A percentile compares a stretch with the other conserved stretches of the same genome.
phyloP scores from a whole-genome alignment of 2,797 vertebrate genomes.

The Pangasius krempfi region DNA sequence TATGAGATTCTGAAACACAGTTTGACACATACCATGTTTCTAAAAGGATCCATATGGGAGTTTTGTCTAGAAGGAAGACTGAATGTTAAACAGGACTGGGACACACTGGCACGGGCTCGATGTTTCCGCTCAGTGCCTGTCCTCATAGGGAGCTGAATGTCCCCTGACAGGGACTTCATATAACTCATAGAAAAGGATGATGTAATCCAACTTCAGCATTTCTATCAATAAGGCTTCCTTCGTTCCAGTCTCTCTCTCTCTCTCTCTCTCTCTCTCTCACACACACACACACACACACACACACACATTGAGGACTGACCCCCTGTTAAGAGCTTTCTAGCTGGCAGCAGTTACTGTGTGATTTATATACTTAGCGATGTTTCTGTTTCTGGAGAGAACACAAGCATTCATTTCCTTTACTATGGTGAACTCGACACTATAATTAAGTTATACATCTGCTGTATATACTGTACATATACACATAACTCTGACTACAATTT shows the following conservation, averaged over 20 bases:
- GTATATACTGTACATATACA: constrained; percentile 12
- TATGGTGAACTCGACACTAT: constrained; percentile 24
- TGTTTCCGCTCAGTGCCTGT: constrained; percentile 28
- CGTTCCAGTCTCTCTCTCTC: not conserved
- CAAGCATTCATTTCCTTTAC: constrained; percentile 41
- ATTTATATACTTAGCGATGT: constrained; percentile 71
- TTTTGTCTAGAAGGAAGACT: constrained; percentile 31
- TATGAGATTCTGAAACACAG: constrained; percentile 18
- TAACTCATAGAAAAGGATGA: constrained; percentile 47
- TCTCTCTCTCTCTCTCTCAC: not conserved
- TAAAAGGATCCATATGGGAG: constrained; percentile 26
- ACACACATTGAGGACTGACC: constrained; percentile 50
- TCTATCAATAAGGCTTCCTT: constrained; percentile 30
- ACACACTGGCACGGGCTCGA: constrained; percentile 24
- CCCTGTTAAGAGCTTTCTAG: constrained; percentile 63
- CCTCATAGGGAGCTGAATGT: constrained; percentile 25
- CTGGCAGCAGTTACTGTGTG: constrained; percentile 39
- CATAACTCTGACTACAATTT: constrained; percentile 2
- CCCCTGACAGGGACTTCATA: constrained; percentile 46
- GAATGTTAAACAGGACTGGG: constrained; percentile 39
- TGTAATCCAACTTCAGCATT: constrained; percentile 33
- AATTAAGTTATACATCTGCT: constrained; percentile 27
- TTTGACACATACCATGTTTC: constrained; percentile 27
- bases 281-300: not conserved
- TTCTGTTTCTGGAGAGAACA: constrained; percentile 59